Percentiles rank a stretch among this genome's conserved stretches.
Evolutionary conservation across 1,140 invertebrate genomes (phyloP).

Genomic region (Dermatophagoides farinae): DNA sequence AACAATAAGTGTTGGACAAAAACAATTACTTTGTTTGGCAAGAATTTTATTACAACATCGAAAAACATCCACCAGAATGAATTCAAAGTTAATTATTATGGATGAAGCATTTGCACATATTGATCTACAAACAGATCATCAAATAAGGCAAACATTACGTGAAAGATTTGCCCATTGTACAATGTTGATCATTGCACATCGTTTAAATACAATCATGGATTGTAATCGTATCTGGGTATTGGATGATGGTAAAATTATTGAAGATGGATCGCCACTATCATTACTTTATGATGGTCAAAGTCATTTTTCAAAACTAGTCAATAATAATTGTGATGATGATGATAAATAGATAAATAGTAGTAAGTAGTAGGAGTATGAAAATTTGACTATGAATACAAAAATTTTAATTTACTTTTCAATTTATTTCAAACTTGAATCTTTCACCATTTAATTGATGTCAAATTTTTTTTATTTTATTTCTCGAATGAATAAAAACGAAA

Average conservation of each 20-base stretch:
- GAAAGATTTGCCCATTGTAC: conserved; percentile 26
- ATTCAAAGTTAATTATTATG: conserved; percentile 29
- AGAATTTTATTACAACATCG: conserved; percentile 23
- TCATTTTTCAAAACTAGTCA: conserved; percentile 11
- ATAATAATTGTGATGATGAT: not conserved
- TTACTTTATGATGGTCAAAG: not conserved
- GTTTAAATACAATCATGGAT: conserved; percentile 28
- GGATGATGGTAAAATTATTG: not conserved
- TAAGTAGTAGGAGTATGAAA: no score
- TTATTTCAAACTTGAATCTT: no score
- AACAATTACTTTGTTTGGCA: conserved; percentile 27
- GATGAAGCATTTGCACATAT: conserved; percentile 29
- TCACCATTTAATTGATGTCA: no score
- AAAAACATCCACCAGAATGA: conserved; percentile 23
- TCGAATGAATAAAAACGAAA: no score
- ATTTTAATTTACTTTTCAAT: no score
- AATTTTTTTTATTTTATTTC: no score
- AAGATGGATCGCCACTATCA: not conserved
- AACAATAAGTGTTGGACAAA: conserved; percentile 23
- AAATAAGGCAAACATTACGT: conserved; percentile 27
- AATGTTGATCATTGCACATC: conserved; percentile 29
- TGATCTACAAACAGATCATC: conserved; percentile 24
- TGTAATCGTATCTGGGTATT: conserved; percentile 17
- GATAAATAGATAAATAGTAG: no score
- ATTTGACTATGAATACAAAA: no score